These are phyloP conservation scores for Teleogryllus occipitalis DNA, from an alignment of 1,140 invertebrate species.

Conservation along the genomic window DNA sequence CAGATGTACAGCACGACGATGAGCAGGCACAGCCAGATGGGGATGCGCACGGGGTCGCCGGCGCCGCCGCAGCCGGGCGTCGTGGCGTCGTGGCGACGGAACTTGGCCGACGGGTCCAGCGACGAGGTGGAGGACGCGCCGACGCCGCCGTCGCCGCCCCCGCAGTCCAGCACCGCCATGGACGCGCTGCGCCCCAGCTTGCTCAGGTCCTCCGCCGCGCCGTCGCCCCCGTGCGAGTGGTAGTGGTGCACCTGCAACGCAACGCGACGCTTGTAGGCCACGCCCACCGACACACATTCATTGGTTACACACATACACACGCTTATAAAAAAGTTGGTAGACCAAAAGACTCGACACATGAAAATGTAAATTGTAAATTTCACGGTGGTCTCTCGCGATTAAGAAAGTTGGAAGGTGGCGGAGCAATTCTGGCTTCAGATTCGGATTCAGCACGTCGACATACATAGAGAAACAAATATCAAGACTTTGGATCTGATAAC, in stretches of 20 bases:
- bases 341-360: too few relatives aligned
- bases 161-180: conserved; percentile 14
- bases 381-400: too few relatives aligned
- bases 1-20: conserved; percentile 85
- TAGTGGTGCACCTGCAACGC: conserved; percentile 30
- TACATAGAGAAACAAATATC: too few relatives aligned
- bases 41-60: conserved; percentile 53
- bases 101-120: conserved; percentile 10
- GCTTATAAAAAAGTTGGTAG: too few relatives aligned
- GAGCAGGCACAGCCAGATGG: conserved; percentile 79
- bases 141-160: conserved; percentile 27
- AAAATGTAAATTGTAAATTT: too few relatives aligned
- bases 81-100: neutral
- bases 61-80: conserved; percentile 24
- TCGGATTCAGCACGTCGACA: too few relatives aligned
- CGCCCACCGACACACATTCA: too few relatives aligned
- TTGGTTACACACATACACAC: too few relatives aligned
- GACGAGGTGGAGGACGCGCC: conserved; percentile 31
- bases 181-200: conserved; percentile 19
- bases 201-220: conserved; percentile 28
- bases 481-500: too few relatives aligned
- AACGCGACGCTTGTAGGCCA: too few relatives aligned
- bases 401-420: too few relatives aligned
- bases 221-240: conserved; percentile 33
- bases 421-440: too few relatives aligned